Evolutionary conservation across 1,140 invertebrate species (phyloP).

Genomic region (Melanaphis sacchari): DNA sequence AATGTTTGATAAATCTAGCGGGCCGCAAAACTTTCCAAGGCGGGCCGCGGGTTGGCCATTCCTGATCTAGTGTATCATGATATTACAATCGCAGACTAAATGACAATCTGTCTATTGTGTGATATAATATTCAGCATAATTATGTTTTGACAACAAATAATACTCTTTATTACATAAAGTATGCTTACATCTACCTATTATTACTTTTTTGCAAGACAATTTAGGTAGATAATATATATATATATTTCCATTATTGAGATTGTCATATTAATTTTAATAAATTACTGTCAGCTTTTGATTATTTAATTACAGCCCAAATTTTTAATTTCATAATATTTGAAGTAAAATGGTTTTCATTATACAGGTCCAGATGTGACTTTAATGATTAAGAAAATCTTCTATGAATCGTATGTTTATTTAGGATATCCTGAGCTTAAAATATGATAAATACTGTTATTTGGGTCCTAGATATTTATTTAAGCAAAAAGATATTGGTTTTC

Average conservation of each 20-base stretch:
- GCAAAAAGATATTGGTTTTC: too few species aligned
- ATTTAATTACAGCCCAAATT: background rate
- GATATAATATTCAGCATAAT: background rate
- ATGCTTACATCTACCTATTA: background rate
- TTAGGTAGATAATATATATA: background rate
- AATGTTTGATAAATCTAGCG: too few species aligned
- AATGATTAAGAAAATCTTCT: background rate
- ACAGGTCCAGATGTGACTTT: background rate
- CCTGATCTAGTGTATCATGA: background rate
- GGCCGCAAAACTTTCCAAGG: too few species aligned
- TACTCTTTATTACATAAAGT: background rate
- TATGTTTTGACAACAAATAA: background rate
- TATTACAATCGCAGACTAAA: background rate
- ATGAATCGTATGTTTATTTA: background rate
- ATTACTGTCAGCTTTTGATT: background rate
- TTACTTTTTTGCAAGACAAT: background rate
- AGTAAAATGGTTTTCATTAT: background rate
- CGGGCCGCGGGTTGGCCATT: too few species aligned
- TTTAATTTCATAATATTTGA: background rate
- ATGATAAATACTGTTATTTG: background rate
- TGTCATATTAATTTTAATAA: too few species aligned
- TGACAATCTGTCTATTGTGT: background rate
- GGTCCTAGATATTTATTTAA: too few species aligned
- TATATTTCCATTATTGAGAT: background rate
- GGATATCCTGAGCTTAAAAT: background rate